Percentiles rank a stretch among this genome's conserved stretches.
Evolutionary conservation across 2,113 vertebrate species (phyloP).

Genomic region (Gadus macrocephalus): DNA sequence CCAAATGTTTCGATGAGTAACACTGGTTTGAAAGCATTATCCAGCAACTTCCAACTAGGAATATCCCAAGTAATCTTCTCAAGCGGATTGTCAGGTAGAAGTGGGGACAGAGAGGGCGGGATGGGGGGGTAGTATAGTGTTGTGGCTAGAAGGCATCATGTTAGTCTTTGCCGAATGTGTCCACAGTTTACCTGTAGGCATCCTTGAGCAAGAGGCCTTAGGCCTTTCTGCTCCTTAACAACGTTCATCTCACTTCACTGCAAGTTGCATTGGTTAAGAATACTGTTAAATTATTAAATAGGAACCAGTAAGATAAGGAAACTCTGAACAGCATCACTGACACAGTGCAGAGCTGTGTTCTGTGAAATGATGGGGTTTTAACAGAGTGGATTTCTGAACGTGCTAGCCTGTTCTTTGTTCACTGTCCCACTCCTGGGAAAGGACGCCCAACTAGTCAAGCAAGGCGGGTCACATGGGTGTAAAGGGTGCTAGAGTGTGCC

Average conservation of each 20-base stretch:
- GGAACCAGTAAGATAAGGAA: too few relatives aligned
- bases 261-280: too few relatives aligned
- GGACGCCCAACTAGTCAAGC: conserved; percentile 34
- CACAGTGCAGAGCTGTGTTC: too few relatives aligned
- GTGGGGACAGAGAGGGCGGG: conserved; percentile 2
- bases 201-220: too few relatives aligned
- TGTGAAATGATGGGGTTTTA: too few relatives aligned
- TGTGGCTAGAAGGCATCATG: not conserved
- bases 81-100: conserved; percentile 45
- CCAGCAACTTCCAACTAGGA: conserved; percentile 12
- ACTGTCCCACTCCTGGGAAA: conserved; percentile 22
- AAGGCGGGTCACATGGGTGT: conserved; percentile 51
- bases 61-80: conserved; percentile 53
- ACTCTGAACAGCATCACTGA: too few relatives aligned
- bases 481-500: conserved; percentile 59
- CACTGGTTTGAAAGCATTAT: conserved; percentile 29
- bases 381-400: not conserved
- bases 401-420: conserved; percentile 29
- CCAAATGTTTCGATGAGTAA: not conserved
- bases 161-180: too few relatives aligned
- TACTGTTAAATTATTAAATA: too few relatives aligned
- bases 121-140: not conserved
- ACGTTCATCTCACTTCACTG: too few relatives aligned
- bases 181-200: too few relatives aligned
- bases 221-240: too few relatives aligned